A percentile compares a stretch with the other conserved stretches of the same genome.
Evolutionary conservation across 2,888 invertebrate genomes (phyloP).

Genomic region (Orthosia incerta): DNA sequence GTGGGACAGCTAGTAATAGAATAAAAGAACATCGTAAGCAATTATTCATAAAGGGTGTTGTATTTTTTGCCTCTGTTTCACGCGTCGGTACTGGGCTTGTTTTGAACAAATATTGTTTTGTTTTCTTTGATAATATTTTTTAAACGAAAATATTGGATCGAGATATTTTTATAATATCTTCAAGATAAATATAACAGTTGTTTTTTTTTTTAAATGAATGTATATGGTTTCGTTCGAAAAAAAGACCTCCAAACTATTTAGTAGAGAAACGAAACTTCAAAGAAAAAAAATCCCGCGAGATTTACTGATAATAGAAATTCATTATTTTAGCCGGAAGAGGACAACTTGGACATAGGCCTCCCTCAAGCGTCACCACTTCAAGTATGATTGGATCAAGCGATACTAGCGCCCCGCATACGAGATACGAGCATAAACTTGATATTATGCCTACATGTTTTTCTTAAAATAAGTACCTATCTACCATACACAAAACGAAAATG

Average conservation of each 20-base stretch:
- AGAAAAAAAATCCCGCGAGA: not conserved
- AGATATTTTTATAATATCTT: slow-evolving; percentile 10
- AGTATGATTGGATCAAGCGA: too few species aligned
- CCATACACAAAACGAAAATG: too few species aligned
- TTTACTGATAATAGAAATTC: not conserved
- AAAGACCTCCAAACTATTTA: not conserved
- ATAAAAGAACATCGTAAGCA: slow-evolving; percentile 4
- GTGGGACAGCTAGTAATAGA: too few species aligned
- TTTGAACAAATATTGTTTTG: slow-evolving; percentile 22
- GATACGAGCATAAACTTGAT: too few species aligned
- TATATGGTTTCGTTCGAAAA: too few species aligned
- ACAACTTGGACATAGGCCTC: not conserved
- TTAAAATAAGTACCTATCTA: too few species aligned
- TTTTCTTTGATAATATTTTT: slow-evolving; percentile 20
- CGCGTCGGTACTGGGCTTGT: not conserved
- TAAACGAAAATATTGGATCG: not conserved
- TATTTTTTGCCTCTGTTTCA: slow-evolving; percentile 34
- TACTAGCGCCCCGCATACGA: too few species aligned
- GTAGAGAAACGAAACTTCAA: not conserved
- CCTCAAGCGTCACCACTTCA: not conserved
- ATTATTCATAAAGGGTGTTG: slow-evolving; percentile 1
- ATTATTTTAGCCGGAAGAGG: not conserved
- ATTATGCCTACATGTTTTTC: too few species aligned
- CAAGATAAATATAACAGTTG: too few species aligned
- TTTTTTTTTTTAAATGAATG: too few species aligned